Evolutionary conservation across 2,888 invertebrate genomes (phyloP).

Genomic region (Eupithecia exiguata): DNA sequence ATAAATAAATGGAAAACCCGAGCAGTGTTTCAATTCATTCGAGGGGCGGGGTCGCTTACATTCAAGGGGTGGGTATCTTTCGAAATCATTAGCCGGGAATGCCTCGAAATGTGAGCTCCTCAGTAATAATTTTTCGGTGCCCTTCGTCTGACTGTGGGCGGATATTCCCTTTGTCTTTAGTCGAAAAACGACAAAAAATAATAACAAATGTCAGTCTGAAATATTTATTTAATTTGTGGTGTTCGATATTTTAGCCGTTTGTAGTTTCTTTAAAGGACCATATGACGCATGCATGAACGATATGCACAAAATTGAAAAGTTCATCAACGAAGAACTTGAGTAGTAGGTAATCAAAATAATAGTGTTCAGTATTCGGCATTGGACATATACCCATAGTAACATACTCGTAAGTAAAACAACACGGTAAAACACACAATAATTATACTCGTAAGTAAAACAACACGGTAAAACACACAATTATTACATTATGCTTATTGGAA

Average conservation of each 20-base stretch:
- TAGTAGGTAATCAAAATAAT: neutral
- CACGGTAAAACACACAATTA: too few species aligned
- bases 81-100: constrained; percentile 82
- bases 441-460: too few species aligned
- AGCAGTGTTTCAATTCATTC: constrained; percentile 82
- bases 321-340: neutral
- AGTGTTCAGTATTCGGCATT: neutral
- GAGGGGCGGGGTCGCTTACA: constrained; percentile 80
- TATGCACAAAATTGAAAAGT: constrained; percentile 56
- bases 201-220: constrained; percentile 70
- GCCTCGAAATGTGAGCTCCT: constrained; percentile 71
- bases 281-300: constrained; percentile 67
- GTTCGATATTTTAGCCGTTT: constrained; percentile 66
- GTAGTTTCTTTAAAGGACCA: constrained; percentile 70
- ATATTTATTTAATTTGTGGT: constrained; percentile 71
- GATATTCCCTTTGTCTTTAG: constrained; percentile 79
- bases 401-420: constrained; percentile 17
- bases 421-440: too few species aligned
- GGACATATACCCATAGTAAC: neutral
- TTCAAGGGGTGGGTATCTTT: constrained; percentile 82
- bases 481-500: neutral
- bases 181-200: constrained; percentile 67
- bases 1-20: constrained; percentile 73
- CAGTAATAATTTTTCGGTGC: constrained; percentile 79
- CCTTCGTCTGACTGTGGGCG: constrained; percentile 76